Base-by-base conservation (phyloP, 2,888 invertebrate genomes). In the Ochlodes sylvanus region DNA sequence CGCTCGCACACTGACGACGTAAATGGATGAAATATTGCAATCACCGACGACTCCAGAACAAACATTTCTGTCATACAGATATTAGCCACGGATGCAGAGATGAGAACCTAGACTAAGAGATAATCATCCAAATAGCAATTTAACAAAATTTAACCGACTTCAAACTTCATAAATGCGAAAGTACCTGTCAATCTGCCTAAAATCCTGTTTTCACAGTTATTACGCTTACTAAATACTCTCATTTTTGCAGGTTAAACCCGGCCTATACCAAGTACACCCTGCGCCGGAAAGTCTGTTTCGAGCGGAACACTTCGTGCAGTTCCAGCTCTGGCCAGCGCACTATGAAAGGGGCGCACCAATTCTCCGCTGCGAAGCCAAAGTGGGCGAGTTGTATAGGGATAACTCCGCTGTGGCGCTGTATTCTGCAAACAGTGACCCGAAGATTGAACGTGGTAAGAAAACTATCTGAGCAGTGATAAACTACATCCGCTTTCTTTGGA, bases 391-490 rank as follows among this genome's bases (percentile, higher is more conserved):
- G 74, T 96, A 96, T 85, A 85, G 85, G 73, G 94, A 95, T 79
- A 94, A 95, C 80, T 93, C 94, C 50, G 94, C 94, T 44, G 89
- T 95, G 41, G 94, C 95, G 67, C 89, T 96, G 61, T 94, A 94
- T 72, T 94, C 94, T 44, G 95, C 95, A 61, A 94, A 95, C 67
- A 94, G 95, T 60, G 95, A 96, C 78, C 96, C 96, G 63, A 94
- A 96, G 76, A 96, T 96, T 70, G 96, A 96, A 85, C 94, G 95
- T 94, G 96, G 96, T 95, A 79, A 88, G 88, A 77, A 7, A 14
- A 14, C 19, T 9, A 34, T 7, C 7, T 7, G 7, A 10, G 21
- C 5, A 17, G 7, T 50, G 19, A 21, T 6, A 1, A 7, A 34
- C n/a, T n/a, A n/a, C n/a, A n/a, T n/a, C n/a, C n/a, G n/a, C n/a